phyloP scores from a whole-genome alignment of 1,140 invertebrate genomes.

The Papilio machaon region DNA sequence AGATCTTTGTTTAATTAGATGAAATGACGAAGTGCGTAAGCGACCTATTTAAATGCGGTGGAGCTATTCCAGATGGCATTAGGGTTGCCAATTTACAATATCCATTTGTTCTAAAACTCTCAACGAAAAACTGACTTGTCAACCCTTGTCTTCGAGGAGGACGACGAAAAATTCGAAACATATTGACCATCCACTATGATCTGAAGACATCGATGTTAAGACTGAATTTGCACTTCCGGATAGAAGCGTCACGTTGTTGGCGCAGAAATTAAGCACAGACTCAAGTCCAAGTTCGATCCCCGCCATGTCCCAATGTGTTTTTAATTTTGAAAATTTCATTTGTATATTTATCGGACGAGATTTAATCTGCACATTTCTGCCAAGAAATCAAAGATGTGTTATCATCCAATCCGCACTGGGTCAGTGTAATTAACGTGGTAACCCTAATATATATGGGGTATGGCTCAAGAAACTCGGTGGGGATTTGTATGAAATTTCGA shows the following conservation, averaged over 20 bases:
- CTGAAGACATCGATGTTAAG: background rate
- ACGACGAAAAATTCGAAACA: background rate
- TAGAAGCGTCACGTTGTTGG: too few relatives aligned
- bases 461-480: background rate
- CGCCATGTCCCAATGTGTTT: too few relatives aligned
- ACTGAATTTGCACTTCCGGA: background rate
- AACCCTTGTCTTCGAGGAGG: background rate
- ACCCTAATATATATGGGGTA: too few relatives aligned
- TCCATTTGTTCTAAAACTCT: background rate
- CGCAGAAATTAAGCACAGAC: too few relatives aligned
- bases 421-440: too few relatives aligned
- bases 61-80: background rate
- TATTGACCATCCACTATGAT: background rate
- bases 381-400: too few relatives aligned
- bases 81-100: background rate
- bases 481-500: background rate
- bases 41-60: slow-evolving; percentile 10
- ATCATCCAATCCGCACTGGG: background rate
- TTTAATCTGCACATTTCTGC: too few relatives aligned
- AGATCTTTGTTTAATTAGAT: slow-evolving; percentile 7
- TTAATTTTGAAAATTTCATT: too few relatives aligned
- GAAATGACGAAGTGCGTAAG: slow-evolving; percentile 27
- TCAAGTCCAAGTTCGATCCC: too few relatives aligned
- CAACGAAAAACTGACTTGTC: background rate
- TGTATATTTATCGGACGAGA: too few relatives aligned